A percentile compares a stretch with the other conserved stretches of the same genome.
Evolutionary conservation across 1,140 invertebrate genomes (phyloP).

Genomic region (Eurosta solidaginis): DNA sequence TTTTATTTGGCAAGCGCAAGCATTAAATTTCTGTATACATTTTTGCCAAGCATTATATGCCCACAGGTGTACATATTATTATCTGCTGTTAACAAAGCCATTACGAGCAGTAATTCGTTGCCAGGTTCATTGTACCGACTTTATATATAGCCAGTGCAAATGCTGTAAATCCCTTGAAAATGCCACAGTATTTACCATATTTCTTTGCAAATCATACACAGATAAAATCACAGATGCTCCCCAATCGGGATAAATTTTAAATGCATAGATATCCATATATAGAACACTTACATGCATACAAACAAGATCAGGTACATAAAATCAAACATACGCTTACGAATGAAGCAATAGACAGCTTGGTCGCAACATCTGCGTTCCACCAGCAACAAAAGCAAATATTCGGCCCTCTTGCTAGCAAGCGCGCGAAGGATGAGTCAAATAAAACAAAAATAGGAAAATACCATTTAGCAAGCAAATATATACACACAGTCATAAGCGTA

Average conservation of each 20-base stretch:
- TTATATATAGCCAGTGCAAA: background rate
- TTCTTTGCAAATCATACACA: background rate
- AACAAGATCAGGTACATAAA: background rate
- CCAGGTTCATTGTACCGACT: conserved; percentile 10
- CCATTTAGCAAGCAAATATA: background rate
- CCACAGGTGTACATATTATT: too few relatives aligned
- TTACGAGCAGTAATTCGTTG: background rate
- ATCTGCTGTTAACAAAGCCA: background rate
- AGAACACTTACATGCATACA: background rate
- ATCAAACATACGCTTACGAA: background rate
- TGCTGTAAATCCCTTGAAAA: conserved; percentile 1
- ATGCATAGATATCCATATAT: background rate
- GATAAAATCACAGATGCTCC: background rate
- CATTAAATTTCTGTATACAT: too few relatives aligned
- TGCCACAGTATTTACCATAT: background rate
- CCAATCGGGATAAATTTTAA: background rate
- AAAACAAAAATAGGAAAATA: conserved; percentile 18
- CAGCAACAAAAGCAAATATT: background rate
- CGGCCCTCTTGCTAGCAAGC: background rate
- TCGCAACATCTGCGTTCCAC: background rate
- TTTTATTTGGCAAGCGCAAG: too few relatives aligned
- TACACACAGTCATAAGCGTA: background rate
- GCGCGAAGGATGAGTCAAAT: conserved; percentile 12
- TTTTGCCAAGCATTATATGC: too few relatives aligned
- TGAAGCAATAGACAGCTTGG: background rate